Base-by-base conservation (phyloP, 1,140 invertebrate genomes). In the Berghia stephanieae region DNA sequence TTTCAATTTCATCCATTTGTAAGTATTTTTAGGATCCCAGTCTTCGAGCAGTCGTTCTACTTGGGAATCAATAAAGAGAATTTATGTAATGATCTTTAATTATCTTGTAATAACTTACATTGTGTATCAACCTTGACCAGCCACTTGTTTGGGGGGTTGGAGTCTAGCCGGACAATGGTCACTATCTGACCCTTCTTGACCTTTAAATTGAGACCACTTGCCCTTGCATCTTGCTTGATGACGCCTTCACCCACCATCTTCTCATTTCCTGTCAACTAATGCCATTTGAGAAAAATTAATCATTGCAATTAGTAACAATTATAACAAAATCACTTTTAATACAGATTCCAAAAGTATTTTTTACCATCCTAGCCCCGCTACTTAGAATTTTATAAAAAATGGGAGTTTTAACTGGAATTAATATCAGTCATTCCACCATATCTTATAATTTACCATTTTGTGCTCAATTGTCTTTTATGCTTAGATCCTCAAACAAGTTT, bases 211-310 rank as follows among this genome's bases (percentile, higher is more conserved):
- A 68, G 43, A 27, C 76, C 76, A 31, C 46, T 46, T 16, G 67
- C 80, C 46, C 80, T 83, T 18, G 57, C 73, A 70, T 83, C 82
- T 44, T 81, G 63, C 63, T 73, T 82, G 3, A 82, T 78, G 27
- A 69, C 66, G 13, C 81, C 81, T 46, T 79, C 68, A n/a, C 81
- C 81, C 31, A 70, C 49, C n/a, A 5, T 60, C 40, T 6, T 42
- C 49, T 77, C 75, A 16, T 27, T 21, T 6, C 75, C 75, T n/a
- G 44, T 60, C 18, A 77, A 18, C 75, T 77, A 36, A 63, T 10
- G 8, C 18, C 10, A 63, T 8, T 24, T 8, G 34, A 63, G 8
- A 10, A 63, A 24, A 63, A 24, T 16, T 63, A 10, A 24, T 16
- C 8, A 16, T 16, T 63, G 18, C 8, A 24, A 27, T 16, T 63